These are phyloP conservation scores for Andrena dorsata DNA, from an alignment of 2,888 invertebrate species.

Conservation along the genomic window DNA sequence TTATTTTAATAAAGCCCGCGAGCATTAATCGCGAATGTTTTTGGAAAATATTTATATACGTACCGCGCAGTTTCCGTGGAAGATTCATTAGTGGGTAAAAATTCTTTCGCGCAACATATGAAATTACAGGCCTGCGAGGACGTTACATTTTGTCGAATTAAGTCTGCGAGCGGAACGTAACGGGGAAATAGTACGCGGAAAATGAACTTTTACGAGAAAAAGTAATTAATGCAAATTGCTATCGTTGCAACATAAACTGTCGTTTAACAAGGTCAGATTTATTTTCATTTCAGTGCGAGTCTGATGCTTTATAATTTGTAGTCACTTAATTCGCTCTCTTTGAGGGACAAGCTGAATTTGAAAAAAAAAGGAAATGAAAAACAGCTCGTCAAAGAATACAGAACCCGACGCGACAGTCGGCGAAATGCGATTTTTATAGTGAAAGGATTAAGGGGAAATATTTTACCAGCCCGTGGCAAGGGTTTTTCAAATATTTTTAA, in stretches of 20 bases:
- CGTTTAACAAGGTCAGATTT: conserved; percentile 33
- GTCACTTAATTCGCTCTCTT: not conserved
- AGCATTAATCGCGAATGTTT: not conserved
- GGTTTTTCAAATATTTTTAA: conserved; percentile 27
- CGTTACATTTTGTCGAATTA: not conserved
- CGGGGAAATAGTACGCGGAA: conserved; percentile 7
- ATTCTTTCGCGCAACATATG: not conserved
- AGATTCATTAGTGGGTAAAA: not conserved
- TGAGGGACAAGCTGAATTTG: conserved; percentile 12
- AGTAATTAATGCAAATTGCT: conserved; percentile 43
- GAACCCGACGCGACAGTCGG: not conserved
- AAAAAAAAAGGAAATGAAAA: not conserved
- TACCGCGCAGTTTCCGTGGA: not conserved
- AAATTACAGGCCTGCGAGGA: conserved; percentile 2
- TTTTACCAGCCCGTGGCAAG: not conserved
- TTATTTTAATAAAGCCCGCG: not conserved
- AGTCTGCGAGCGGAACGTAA: conserved; percentile 5
- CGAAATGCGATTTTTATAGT: conserved; percentile 15
- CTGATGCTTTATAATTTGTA: conserved; percentile 13
- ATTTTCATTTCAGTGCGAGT: conserved; percentile 13
- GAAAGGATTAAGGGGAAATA: not conserved
- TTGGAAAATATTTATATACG: not conserved
- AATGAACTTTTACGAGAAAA: conserved; percentile 32
- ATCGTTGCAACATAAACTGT: conserved; percentile 16
- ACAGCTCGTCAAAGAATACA: not conserved